Evolutionary conservation across 2,888 invertebrate genomes (phyloP), one percentile per base, ranked within the genome.

Genomic region (Drosophila setosimentum): DNA sequence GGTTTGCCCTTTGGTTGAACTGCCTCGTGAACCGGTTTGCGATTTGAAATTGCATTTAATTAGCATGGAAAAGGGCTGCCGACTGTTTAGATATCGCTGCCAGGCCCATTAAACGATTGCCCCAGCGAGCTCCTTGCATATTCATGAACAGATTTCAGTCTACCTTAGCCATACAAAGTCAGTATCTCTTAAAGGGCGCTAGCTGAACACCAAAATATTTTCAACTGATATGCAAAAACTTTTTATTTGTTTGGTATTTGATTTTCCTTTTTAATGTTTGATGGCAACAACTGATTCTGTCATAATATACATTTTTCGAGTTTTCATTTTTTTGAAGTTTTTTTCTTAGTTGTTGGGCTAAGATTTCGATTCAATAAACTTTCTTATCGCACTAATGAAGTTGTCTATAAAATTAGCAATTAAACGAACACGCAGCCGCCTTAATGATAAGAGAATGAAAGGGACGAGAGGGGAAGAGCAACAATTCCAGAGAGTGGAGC

Each of bases 391-490:
- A 29, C 75, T 86, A 86, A 86, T 87, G 87, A 86, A 86, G 85
- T 82, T 76, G 89, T 82, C 85, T 78, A 84, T 86, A 80, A 86
- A 86, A 78, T 88, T 82, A 70, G 74, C 89, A 87, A 85, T 81
- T 87, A 88, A 87, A 86, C 82, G 80, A 73, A 80, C 88, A 76
- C 87, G 79, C 71, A 42, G 57, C 32, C 30, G 37, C 70, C 65
- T 18, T 35, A 64, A 51, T 71, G 84, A 83, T 83, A 76, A 70
- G 70, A 42, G n/a, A 8, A 16, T n/a, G 13, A 42, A 21, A 21
- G 21, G 21, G 42, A 3, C 13, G 7, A 37, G 64, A 58, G 13
- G 16, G 24, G 61, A 32, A 33, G 68, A 10, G 24, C 49, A 24
- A 10, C 58, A 54, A 59, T 55, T 67, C 37, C 51, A 66, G 33